phyloP scores from a whole-genome alignment of 2,113 vertebrate species.

The Chionomys nivalis region DNA sequence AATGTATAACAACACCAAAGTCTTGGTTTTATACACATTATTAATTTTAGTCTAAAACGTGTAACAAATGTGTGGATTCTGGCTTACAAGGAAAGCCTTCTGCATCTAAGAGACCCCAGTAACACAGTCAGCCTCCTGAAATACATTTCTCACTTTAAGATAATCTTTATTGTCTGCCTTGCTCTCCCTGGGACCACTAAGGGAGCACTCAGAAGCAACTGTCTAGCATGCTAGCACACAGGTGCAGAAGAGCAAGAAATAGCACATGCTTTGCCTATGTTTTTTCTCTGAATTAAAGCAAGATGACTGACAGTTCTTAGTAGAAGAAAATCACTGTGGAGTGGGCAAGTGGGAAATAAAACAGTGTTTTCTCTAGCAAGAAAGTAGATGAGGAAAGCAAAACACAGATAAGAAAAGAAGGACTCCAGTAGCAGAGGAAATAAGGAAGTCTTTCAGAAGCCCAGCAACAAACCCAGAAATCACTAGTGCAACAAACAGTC shows the following conservation, averaged over 20 bases:
- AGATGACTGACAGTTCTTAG: not conserved
- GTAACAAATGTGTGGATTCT: not conserved
- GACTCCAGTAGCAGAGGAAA: not conserved
- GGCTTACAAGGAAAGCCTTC: not conserved
- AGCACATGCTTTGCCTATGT: not conserved
- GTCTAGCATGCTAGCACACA: not conserved
- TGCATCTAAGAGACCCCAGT: not conserved
- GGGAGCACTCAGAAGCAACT: not conserved
- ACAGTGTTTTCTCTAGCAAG: not conserved
- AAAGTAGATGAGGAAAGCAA: not conserved
- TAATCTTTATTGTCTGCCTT: conserved; percentile 43
- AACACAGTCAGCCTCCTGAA: not conserved
- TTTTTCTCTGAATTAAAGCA: not conserved
- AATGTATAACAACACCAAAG: not conserved
- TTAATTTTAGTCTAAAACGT: conserved; percentile 39
- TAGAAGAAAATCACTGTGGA: not conserved
- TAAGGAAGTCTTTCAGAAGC: not conserved
- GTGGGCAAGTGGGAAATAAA: not conserved
- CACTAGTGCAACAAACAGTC: not conserved
- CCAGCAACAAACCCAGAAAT: not conserved
- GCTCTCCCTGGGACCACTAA: not conserved
- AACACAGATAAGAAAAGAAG: not conserved
- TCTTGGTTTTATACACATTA: not conserved
- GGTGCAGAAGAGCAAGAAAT: not conserved
- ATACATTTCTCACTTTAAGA: not conserved